Evolutionary conservation across 2,888 invertebrate genomes (phyloP).

Genomic region (Odontothrips loti): DNA sequence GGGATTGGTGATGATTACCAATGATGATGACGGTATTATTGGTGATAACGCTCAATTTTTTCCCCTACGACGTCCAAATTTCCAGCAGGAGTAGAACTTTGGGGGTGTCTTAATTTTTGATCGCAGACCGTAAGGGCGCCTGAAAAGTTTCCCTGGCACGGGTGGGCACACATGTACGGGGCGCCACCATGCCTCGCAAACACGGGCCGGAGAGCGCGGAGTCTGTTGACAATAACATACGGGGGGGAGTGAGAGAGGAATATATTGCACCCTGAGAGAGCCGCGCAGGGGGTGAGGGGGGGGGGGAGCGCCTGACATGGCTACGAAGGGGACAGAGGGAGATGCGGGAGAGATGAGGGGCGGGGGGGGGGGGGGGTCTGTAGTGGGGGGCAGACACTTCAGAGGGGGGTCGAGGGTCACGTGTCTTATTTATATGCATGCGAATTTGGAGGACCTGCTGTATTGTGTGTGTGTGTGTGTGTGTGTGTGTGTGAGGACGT

Average conservation of each 20-base stretch:
- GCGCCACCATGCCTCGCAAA: too few species aligned
- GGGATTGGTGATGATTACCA: too few species aligned
- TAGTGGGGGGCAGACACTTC: not conserved
- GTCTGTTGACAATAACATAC: slow-evolving; percentile 21
- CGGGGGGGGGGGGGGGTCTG: not conserved
- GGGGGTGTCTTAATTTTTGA: too few species aligned
- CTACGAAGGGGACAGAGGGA: not conserved
- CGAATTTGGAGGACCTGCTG: not conserved
- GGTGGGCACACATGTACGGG: too few species aligned
- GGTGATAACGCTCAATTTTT: too few species aligned
- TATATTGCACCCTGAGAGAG: slow-evolving; percentile 20
- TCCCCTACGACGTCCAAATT: too few species aligned
- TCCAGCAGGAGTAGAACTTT: too few species aligned
- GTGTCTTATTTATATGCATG: slow-evolving; percentile 24
- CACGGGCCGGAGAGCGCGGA: not conserved
- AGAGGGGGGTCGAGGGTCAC: not conserved
- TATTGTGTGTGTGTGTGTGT: not conserved
- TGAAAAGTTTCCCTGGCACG: too few species aligned
- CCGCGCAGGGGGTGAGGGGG: not conserved
- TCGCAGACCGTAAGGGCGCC: too few species aligned
- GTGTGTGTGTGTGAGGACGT: not conserved
- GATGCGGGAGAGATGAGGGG: not conserved
- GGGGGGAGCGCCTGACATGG: not conserved
- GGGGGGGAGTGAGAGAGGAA: slow-evolving; percentile 1
- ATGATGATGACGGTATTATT: too few species aligned